Evolutionary conservation across 2,113 vertebrate genomes (phyloP).

Genomic region (Microtus richardsoni): DNA sequence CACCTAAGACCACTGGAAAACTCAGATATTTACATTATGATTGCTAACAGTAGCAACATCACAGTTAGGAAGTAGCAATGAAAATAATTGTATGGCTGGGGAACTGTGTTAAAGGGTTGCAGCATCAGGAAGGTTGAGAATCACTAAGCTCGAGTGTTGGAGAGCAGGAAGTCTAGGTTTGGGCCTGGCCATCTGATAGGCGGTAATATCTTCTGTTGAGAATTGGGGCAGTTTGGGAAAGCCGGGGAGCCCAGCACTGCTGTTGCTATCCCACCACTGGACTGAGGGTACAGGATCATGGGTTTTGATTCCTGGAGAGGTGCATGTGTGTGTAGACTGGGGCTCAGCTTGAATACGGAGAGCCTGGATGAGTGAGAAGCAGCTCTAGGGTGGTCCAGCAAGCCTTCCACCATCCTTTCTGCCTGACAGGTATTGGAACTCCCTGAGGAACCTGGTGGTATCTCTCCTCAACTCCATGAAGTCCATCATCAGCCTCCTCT

Average conservation of each 20-base stretch:
- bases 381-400: accelerated
- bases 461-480: constrained; percentile 99
- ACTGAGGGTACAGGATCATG: accelerated
- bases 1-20: background rate
- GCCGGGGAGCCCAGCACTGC: accelerated
- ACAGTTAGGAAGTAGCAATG: background rate
- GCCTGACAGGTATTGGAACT: constrained; percentile 95
- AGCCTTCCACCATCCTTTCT: accelerated
- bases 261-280: accelerated
- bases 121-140: background rate
- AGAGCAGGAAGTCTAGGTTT: background rate
- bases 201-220: accelerated
- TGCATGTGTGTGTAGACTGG: accelerated
- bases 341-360: background rate
- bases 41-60: background rate
- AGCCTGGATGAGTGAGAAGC: background rate
- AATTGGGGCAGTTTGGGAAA: background rate
- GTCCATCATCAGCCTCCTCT: constrained; percentile 97
- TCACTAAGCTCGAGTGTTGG: background rate
- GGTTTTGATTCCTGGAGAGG: background rate
- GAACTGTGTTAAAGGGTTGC: background rate
- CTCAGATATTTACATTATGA: background rate
- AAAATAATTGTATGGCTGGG: background rate
- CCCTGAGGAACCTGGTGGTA: constrained; percentile 95
- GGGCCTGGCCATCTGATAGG: no score